Conservation (phyloP, 2,888 invertebrate genomes). For the Pristionchus mayeri region DNA sequence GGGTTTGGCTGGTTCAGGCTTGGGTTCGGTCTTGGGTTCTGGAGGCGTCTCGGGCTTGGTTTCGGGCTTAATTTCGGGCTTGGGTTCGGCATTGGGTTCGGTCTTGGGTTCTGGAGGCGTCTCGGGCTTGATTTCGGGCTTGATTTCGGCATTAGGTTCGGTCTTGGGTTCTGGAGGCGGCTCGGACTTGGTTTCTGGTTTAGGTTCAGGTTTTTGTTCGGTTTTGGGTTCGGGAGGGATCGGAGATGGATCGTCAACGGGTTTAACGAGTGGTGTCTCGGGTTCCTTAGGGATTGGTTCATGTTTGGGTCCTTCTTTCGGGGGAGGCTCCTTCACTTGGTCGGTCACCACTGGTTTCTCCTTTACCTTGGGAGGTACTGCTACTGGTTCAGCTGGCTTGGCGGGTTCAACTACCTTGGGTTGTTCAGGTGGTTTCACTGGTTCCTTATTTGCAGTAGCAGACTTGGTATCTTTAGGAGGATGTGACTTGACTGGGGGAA, state of each 20-base stretch:
- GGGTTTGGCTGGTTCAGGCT: not conserved
- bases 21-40: not conserved
- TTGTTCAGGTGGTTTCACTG: too few species aligned
- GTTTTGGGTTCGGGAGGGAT: not conserved
- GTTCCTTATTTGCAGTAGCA: not conserved
- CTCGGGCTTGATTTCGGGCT: not conserved
- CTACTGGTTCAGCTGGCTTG: too few species aligned
- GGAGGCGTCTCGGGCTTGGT: not conserved
- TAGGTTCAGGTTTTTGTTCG: not conserved
- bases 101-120: not conserved
- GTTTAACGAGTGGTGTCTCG: not conserved
- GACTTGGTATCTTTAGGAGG: conserved; percentile 5
- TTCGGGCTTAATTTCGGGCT: not conserved
- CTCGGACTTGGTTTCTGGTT: not conserved
- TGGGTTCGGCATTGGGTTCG: not conserved
- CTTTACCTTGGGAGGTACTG: not conserved
- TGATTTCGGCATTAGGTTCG: not conserved
- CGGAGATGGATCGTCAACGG: not conserved
- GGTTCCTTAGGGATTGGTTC: not conserved
- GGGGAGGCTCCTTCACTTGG: too few species aligned
- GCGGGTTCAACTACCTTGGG: too few species aligned
- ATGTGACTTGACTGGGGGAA: too few species aligned
- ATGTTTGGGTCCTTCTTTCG: not conserved
- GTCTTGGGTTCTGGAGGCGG: not conserved
- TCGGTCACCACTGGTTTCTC: not conserved